phyloP scores from a whole-genome alignment of 2,797 vertebrate genomes.

The Enteromius anoplus region DNA sequence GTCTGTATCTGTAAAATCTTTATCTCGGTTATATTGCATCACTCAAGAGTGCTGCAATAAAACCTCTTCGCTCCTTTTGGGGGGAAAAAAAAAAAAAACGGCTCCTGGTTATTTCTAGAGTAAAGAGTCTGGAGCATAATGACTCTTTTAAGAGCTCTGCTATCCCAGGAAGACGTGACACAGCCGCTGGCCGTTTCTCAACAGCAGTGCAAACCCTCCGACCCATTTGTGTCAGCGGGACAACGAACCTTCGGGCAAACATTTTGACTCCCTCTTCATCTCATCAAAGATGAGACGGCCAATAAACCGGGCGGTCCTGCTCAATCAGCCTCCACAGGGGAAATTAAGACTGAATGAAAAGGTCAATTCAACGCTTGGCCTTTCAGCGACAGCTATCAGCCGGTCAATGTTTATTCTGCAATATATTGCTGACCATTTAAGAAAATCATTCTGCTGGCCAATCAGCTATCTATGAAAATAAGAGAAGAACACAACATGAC shows the following conservation, averaged over 20 bases:
- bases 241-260: constrained; percentile 22
- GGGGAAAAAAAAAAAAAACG: background rate
- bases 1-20: too few relatives aligned
- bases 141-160: background rate
- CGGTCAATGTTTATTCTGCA: background rate
- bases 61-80: background rate
- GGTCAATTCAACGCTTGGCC: constrained; percentile 37
- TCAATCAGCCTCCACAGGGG: constrained; percentile 29
- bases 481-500: background rate
- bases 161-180: constrained; percentile 1
- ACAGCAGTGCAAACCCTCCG: background rate
- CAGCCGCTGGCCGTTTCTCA: background rate
- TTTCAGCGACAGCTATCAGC: constrained; percentile 30
- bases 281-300: constrained; percentile 27
- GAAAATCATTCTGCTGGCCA: background rate
- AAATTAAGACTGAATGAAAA: constrained; percentile 40
- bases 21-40: background rate
- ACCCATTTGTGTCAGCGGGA: constrained; percentile 7
- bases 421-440: constrained; percentile 1
- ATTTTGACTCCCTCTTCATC: constrained; percentile 7
- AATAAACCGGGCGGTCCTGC: constrained; percentile 29
- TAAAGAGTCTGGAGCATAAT: constrained; percentile 17
- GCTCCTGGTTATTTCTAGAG: constrained; percentile 20
- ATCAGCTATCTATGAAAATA: background rate
- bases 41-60: background rate